Evolutionary conservation across 2,113 vertebrate genomes (phyloP).

Genomic region (Axis porcinus): DNA sequence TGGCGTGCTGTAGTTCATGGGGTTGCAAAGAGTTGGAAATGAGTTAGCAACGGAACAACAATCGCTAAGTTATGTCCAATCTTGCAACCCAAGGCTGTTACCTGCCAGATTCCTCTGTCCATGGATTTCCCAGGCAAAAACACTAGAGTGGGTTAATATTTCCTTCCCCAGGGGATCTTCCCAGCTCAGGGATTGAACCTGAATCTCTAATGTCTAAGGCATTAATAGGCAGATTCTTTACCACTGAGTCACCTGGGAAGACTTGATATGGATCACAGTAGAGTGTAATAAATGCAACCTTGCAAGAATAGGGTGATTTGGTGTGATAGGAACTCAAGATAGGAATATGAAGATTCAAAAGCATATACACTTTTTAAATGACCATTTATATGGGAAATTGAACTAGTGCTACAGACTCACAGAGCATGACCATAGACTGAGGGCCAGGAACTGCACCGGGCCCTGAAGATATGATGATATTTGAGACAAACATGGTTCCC

Average conservation of each 20-base stretch:
- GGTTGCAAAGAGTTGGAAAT: not conserved
- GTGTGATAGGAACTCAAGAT: not conserved
- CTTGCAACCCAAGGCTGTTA: not conserved
- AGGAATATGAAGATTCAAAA: not conserved
- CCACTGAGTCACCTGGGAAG: not conserved
- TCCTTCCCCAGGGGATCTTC: not conserved
- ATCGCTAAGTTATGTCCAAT: not conserved
- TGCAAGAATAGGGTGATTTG: not conserved
- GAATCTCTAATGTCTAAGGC: not conserved
- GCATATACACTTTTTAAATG: not conserved
- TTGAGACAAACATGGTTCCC: not conserved
- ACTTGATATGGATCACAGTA: not conserved
- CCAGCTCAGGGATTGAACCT: not conserved
- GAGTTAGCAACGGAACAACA: not conserved
- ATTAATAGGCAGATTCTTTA: not conserved
- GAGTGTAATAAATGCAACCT: not conserved
- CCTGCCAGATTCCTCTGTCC: not conserved
- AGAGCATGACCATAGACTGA: fast-evolving
- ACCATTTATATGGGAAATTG: not conserved
- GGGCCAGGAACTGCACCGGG: fast-evolving
- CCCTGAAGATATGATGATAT: not conserved
- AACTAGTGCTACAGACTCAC: not conserved
- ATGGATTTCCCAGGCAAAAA: not conserved
- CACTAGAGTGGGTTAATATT: not conserved
- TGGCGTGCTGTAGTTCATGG: not conserved